Evolutionary conservation across 2,113 vertebrate species (phyloP).

Genomic region (Chionomys nivalis): DNA sequence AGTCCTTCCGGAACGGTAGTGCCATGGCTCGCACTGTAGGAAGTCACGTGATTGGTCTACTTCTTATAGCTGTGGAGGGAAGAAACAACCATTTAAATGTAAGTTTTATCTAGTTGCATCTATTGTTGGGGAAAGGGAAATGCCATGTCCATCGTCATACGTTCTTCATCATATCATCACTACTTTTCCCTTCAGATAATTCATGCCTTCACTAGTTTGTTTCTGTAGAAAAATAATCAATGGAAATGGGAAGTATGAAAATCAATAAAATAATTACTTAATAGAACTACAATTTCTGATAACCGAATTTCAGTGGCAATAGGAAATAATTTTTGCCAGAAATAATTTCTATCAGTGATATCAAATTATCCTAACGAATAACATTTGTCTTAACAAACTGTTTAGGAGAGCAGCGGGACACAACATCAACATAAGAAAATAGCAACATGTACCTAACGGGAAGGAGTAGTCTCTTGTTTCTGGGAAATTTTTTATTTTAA

Average conservation of each 20-base stretch:
- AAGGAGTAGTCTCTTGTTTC: neutral
- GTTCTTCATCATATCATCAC: neutral
- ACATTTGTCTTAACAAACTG: neutral
- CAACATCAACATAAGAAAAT: neutral
- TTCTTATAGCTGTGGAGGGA: constrained; percentile 62
- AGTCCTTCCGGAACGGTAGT: constrained; percentile 93
- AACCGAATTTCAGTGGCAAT: neutral
- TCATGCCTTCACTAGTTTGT: neutral
- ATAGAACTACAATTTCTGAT: constrained; percentile 12
- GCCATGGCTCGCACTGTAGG: constrained; percentile 87
- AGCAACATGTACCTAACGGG: neutral
- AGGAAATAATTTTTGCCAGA: neutral
- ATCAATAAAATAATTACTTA: neutral
- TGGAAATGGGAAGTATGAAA: neutral
- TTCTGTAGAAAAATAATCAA: constrained; percentile 22
- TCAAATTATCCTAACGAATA: neutral
- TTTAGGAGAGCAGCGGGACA: neutral
- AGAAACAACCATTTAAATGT: neutral
- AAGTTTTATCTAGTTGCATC: neutral
- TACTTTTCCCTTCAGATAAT: neutral
- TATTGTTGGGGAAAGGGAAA: neutral
- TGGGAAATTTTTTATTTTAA: neutral
- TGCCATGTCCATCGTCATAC: neutral
- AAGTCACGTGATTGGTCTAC: constrained; percentile 42
- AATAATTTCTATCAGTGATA: neutral